A percentile compares a stretch with the other conserved stretches of the same genome.
These are phyloP conservation scores for Aleiodes testaceus DNA, from an alignment of 2,888 invertebrate species.

Conservation along the genomic window DNA sequence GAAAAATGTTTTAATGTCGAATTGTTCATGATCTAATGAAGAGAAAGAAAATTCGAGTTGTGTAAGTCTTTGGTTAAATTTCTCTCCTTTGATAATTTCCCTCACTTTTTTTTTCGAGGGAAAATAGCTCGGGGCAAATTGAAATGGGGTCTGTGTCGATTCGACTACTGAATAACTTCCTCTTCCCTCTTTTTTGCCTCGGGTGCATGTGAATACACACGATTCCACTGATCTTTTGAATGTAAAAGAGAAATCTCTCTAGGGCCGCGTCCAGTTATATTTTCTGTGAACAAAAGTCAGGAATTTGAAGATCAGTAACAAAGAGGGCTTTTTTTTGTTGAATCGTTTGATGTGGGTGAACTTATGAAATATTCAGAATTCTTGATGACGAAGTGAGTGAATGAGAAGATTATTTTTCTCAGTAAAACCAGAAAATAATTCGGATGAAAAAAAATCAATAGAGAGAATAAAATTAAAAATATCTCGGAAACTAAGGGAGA, in stretches of 20 bases:
- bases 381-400: too few relatives aligned
- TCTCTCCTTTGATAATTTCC: too few relatives aligned
- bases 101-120: too few relatives aligned
- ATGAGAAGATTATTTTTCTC: too few relatives aligned
- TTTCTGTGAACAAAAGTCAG: not conserved
- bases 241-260: not conserved
- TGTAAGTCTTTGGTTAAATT: not conserved
- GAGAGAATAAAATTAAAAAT: too few relatives aligned
- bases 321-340: not conserved
- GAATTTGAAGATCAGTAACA: not conserved
- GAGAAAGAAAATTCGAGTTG: not conserved
- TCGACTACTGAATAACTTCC: not conserved
- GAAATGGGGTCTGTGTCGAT: slow-evolving; percentile 2
- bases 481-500: too few relatives aligned
- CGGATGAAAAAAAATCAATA: too few relatives aligned
- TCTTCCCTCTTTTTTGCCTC: not conserved
- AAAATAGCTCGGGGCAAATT: not conserved
- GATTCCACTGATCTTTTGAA: slow-evolving; percentile 6
- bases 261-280: slow-evolving; percentile 1
- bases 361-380: too few relatives aligned
- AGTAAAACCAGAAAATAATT: too few relatives aligned
- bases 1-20: too few relatives aligned
- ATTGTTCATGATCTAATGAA: not conserved
- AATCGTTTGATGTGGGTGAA: not conserved
- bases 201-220: not conserved